These are phyloP conservation scores for Aspidiotus rigidus DNA, from an alignment of 2,888 invertebrate species.

Conservation along the genomic window DNA sequence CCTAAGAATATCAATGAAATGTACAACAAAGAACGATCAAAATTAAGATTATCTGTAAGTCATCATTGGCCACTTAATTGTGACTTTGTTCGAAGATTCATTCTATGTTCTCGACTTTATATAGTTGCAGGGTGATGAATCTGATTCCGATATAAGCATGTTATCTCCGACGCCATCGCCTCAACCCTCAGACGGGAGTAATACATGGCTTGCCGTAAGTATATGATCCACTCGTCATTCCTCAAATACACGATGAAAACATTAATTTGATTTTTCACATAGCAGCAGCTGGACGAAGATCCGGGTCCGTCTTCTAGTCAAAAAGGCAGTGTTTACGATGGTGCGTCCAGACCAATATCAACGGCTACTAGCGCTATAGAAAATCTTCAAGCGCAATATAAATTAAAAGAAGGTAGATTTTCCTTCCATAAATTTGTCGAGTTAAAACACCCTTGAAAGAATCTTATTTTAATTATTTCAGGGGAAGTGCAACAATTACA, in stretches of 20 bases:
- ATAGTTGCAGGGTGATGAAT: conserved; percentile 24
- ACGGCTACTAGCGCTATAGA: conserved; percentile 53
- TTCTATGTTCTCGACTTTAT: neutral
- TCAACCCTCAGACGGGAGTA: conserved; percentile 18
- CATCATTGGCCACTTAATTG: neutral
- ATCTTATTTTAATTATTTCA: conserved; percentile 40
- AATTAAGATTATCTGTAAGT: conserved; percentile 21
- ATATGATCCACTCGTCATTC: neutral
- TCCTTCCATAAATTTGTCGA: neutral
- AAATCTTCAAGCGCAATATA: conserved; percentile 66
- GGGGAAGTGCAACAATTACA: conserved; percentile 59
- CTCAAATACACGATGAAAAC: neutral
- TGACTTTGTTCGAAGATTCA: neutral
- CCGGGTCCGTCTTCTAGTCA: conserved; percentile 46
- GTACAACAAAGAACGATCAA: conserved; percentile 16
- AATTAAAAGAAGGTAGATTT: conserved; percentile 60
- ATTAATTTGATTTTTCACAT: neutral
- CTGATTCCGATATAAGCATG: conserved; percentile 28
- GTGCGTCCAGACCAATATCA: conserved; percentile 43
- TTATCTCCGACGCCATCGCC: conserved; percentile 25
- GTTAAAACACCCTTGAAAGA: no score
- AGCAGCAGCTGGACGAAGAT: conserved; percentile 54
- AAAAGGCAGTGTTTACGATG: conserved; percentile 51
- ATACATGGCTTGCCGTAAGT: conserved; percentile 20
- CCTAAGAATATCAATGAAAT: conserved; percentile 28